Conservation (phyloP, 2,797 vertebrate species). For the Falco rusticolus region DNA sequence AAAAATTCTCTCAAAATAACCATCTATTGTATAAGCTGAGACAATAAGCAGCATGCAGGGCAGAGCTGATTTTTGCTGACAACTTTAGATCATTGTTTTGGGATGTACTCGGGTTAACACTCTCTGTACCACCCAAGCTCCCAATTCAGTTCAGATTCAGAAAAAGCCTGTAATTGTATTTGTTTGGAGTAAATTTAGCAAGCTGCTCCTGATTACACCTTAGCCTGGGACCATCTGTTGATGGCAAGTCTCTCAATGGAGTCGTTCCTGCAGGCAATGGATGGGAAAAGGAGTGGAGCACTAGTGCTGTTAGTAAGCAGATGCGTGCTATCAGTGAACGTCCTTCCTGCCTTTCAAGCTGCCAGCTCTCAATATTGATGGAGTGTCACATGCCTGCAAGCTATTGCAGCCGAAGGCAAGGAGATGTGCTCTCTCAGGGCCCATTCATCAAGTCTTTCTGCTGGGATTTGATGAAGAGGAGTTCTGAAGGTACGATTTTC, state of each 20-base stretch:
- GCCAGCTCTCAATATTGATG: conserved; percentile 80
- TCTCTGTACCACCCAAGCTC: conserved; percentile 58
- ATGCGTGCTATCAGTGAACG: conserved; percentile 70
- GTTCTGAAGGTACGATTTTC: conserved; percentile 60
- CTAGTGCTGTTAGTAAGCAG: conserved; percentile 76
- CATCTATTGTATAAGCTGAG: neutral
- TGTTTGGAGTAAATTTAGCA: conserved; percentile 79
- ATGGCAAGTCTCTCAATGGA: conserved; percentile 65
- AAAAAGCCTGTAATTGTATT: conserved; percentile 76
- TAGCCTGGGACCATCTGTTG: conserved; percentile 78
- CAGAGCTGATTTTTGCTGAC: neutral
- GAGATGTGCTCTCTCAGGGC: conserved; percentile 73
- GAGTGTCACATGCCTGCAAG: conserved; percentile 70
- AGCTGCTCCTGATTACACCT: conserved; percentile 79
- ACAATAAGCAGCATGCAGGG: neutral
- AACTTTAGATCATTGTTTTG: neutral
- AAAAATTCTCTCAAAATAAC: conserved; percentile 36
- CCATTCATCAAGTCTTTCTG: conserved; percentile 71
- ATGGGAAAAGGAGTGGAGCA: conserved; percentile 61
- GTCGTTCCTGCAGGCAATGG: conserved; percentile 71
- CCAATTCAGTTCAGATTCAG: conserved; percentile 61
- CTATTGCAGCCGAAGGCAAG: conserved; percentile 65
- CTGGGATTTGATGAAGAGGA: conserved; percentile 64
- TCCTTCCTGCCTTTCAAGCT: conserved; percentile 76
- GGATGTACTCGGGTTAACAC: conserved; percentile 11